Evolutionary conservation across 2,113 vertebrate species (phyloP).

Genomic region (Mus spicilegus): DNA sequence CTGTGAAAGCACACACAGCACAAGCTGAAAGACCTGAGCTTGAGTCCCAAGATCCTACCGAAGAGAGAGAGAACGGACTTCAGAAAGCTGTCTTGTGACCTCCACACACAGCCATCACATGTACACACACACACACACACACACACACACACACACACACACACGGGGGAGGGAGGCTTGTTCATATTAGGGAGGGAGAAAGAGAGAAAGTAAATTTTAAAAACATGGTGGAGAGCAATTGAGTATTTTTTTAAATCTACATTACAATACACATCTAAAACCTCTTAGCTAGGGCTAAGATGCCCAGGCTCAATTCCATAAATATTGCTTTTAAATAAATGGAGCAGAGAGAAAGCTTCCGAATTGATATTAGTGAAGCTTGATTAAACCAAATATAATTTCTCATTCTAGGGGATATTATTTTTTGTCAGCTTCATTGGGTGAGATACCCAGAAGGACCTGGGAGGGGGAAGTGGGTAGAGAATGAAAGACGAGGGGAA

Average conservation of each 20-base stretch:
- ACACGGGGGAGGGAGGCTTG: too few relatives aligned
- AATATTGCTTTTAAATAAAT: background rate
- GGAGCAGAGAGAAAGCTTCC: background rate
- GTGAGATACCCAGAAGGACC: constrained; percentile 30
- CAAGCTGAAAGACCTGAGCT: too few relatives aligned
- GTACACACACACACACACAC: background rate
- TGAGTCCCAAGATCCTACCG: background rate
- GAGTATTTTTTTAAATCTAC: background rate
- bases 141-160: background rate
- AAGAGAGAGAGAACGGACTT: background rate
- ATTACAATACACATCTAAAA: background rate
- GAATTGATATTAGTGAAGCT: background rate
- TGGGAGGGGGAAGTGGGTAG: background rate
- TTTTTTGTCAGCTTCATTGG: background rate
- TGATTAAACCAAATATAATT: constrained; percentile 5
- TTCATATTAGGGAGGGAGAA: background rate
- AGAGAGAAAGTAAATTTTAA: background rate
- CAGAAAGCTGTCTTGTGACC: background rate
- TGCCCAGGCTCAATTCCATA: background rate
- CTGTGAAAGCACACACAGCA: too few relatives aligned
- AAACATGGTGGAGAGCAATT: background rate
- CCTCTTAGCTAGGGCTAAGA: background rate
- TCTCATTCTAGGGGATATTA: background rate
- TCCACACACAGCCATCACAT: background rate
- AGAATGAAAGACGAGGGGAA: background rate